Evolutionary conservation across 2,797 vertebrate species (phyloP).

Genomic region (Alca torda): DNA sequence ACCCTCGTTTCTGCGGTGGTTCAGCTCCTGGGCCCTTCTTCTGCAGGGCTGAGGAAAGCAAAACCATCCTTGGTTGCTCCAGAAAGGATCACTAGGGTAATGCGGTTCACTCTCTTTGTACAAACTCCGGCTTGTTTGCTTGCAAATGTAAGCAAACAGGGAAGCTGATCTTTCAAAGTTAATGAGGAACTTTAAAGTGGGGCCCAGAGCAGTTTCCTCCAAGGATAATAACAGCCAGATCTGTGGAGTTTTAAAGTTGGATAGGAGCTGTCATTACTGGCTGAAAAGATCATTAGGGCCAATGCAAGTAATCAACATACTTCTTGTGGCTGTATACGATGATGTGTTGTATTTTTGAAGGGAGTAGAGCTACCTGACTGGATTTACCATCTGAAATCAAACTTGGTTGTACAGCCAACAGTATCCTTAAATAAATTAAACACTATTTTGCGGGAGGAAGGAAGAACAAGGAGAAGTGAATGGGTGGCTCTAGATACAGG

Average conservation of each 20-base stretch:
- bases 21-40: background rate
- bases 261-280: background rate
- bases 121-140: background rate
- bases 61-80: background rate
- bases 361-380: background rate
- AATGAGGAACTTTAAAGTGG: background rate
- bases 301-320: background rate
- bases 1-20: background rate
- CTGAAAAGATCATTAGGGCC: background rate
- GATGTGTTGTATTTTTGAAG: background rate
- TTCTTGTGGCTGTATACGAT: background rate
- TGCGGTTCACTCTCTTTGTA: background rate
- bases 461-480: background rate
- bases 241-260: background rate
- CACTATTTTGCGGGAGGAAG: background rate
- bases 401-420: background rate
- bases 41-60: background rate
- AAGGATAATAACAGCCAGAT: background rate
- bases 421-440: background rate
- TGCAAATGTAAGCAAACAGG: background rate
- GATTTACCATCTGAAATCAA: conserved; percentile 1
- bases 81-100: background rate
- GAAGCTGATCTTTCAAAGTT: background rate
- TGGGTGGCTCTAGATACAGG: background rate
- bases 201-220: background rate